Conservation (phyloP, 2,113 vertebrate species). For the Trogon surrucura region DNA sequence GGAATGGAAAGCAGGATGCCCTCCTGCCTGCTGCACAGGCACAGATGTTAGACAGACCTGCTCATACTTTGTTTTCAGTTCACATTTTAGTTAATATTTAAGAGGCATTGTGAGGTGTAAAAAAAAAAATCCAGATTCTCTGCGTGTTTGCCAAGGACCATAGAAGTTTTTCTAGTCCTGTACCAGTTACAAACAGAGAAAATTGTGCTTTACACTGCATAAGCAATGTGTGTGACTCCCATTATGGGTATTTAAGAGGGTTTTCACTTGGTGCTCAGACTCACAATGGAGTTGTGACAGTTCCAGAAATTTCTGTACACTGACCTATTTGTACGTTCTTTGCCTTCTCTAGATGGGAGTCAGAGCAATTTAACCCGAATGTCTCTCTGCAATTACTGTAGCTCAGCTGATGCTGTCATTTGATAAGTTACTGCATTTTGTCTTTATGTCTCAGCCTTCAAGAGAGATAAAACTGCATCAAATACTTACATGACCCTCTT, state of each 20-base stretch:
- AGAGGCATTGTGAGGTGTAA: neutral
- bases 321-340: neutral
- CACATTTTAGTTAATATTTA: neutral
- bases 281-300: neutral
- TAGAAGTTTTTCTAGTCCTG: neutral
- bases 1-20: neutral
- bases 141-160: neutral
- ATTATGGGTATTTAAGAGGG: neutral
- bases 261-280: neutral
- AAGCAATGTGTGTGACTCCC: neutral
- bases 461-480: neutral
- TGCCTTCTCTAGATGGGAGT: neutral
- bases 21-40: neutral
- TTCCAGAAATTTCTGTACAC: neutral
- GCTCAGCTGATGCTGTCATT: neutral
- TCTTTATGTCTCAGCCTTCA: neutral
- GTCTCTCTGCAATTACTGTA: neutral
- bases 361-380: neutral
- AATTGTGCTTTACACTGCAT: neutral
- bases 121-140: neutral
- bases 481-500: neutral
- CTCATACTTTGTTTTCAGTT: neutral
- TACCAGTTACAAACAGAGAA: neutral
- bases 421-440: neutral
- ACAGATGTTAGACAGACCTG: rapidly evolving